phyloP scores from a whole-genome alignment of 1,140 invertebrate genomes.

The Hestina assimilis region DNA sequence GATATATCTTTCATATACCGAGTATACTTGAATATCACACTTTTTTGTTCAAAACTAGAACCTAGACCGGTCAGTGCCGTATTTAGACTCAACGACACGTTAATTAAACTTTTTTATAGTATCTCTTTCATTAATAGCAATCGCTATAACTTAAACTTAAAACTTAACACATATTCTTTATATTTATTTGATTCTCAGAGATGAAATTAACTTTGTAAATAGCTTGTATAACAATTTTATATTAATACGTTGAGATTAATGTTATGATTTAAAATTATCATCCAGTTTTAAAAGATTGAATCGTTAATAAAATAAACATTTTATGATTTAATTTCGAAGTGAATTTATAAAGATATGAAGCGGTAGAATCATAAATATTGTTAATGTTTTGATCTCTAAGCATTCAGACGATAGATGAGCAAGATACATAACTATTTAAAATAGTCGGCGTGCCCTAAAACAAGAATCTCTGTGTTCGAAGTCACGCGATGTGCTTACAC shows the following conservation, averaged over 20 bases:
- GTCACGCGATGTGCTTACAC: conserved; percentile 52
- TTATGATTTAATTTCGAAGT: conserved; percentile 14
- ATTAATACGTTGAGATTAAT: not conserved
- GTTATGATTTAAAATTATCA: conserved; percentile 3
- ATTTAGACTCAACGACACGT: conserved; percentile 8
- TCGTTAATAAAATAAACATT: conserved; percentile 12
- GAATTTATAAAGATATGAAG: conserved; percentile 26
- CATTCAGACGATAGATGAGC: conserved; percentile 9
- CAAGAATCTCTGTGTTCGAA: conserved; percentile 57
- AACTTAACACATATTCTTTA: not conserved
- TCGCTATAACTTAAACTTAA: conserved; percentile 13
- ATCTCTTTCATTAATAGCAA: conserved; percentile 13
- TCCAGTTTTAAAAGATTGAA: conserved; percentile 2
- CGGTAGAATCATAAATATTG: conserved; percentile 20
- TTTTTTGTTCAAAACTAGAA: conserved; percentile 8
- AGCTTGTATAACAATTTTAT: too few relatives aligned
- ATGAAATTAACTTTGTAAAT: not conserved
- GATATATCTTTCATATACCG: not conserved
- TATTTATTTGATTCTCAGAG: not conserved
- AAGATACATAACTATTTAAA: conserved; percentile 26
- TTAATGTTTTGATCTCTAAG: conserved; percentile 21
- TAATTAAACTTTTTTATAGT: conserved; percentile 25
- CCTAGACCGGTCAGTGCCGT: conserved; percentile 16
- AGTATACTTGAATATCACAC: conserved; percentile 2
- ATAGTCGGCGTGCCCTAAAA: conserved; percentile 47